Conservation (phyloP, 2,113 vertebrate species). For the Bagarius yarrelli region DNA sequence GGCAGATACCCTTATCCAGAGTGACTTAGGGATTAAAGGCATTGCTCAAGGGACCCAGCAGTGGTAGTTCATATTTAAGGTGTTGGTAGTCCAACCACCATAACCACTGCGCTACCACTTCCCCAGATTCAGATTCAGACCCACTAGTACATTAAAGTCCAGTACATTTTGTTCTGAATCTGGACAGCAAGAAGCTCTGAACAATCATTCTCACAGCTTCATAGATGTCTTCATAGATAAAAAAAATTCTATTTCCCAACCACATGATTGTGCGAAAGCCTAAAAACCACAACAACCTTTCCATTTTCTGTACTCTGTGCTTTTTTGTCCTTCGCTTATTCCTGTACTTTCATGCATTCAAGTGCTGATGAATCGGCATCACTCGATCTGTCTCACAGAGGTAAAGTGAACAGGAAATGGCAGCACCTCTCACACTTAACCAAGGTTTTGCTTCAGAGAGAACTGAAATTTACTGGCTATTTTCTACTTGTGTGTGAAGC, state of each 20-base stretch:
- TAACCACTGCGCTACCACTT: too few relatives aligned
- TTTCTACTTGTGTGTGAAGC: background rate
- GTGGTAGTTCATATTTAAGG: too few relatives aligned
- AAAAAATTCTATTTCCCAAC: background rate
- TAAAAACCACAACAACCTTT: constrained; percentile 1
- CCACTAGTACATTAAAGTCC: too few relatives aligned
- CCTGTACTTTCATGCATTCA: background rate
- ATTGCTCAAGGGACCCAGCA: too few relatives aligned
- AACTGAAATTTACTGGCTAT: background rate
- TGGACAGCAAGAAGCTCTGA: too few relatives aligned
- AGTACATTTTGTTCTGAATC: too few relatives aligned
- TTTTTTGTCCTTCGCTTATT: background rate
- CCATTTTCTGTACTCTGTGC: background rate
- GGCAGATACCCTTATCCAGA: too few relatives aligned
- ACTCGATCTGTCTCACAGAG: constrained; percentile 2
- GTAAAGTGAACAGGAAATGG: constrained; percentile 42
- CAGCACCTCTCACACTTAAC: constrained; percentile 38
- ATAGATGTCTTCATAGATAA: background rate
- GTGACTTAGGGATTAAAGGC: too few relatives aligned
- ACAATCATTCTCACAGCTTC: too few relatives aligned
- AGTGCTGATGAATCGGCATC: constrained; percentile 6
- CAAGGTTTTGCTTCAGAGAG: constrained; percentile 19
- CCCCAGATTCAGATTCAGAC: too few relatives aligned
- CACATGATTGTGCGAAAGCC: background rate
- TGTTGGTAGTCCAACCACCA: too few relatives aligned